These are phyloP conservation scores for Suricata suricatta DNA, from an alignment of 2,113 vertebrate genomes.

Conservation along the genomic window DNA sequence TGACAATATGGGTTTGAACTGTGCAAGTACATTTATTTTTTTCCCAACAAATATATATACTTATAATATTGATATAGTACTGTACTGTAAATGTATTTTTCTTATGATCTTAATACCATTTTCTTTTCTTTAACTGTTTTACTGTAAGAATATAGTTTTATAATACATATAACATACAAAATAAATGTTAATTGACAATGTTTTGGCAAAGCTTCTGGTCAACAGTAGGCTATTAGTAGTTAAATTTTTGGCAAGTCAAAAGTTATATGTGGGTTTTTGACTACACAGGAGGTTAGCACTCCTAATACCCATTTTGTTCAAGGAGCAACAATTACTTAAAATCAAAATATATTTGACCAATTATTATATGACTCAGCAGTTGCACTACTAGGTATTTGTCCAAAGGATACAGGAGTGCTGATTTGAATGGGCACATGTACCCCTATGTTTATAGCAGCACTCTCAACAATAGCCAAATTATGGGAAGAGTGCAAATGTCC, in stretches of 20 bases:
- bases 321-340: conserved; percentile 26
- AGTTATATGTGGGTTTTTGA: too few relatives aligned
- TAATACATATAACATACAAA: background rate
- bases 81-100: background rate
- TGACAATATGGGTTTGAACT: background rate
- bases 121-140: too few relatives aligned
- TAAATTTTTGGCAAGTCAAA: too few relatives aligned
- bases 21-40: background rate
- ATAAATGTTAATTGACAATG: background rate
- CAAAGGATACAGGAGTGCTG: too few relatives aligned
- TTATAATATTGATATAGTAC: background rate
- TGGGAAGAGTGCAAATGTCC: too few relatives aligned
- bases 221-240: too few relatives aligned
- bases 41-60: background rate
- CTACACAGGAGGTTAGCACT: background rate
- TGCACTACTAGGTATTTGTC: too few relatives aligned
- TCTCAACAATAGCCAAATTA: too few relatives aligned
- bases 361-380: too few relatives aligned
- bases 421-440: too few relatives aligned
- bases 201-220: too few relatives aligned
- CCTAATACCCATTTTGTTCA: background rate
- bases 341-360: conserved; percentile 71
- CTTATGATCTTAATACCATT: background rate
- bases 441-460: too few relatives aligned
- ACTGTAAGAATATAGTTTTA: background rate